Percentiles rank a stretch among this genome's conserved stretches.
Conservation (phyloP, 92 coral and sea anemone genomes). For the Umimayanthus kanabou region DNA sequence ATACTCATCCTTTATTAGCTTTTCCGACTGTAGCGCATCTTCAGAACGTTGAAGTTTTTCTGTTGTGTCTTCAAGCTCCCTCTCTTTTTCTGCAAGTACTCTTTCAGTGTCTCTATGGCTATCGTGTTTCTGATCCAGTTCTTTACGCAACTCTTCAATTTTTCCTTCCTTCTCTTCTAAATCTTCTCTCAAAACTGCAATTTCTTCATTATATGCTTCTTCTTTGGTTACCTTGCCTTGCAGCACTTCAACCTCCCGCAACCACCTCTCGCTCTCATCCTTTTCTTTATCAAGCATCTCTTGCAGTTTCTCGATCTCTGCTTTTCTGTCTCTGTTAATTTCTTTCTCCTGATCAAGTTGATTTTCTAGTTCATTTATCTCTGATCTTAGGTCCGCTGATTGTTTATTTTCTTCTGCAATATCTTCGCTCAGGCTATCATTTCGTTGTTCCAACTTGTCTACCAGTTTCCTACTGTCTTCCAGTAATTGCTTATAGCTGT, state of each 20-base stretch:
- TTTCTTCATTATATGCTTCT: slow-evolving; percentile 54
- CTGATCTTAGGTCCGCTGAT: slow-evolving; percentile 69
- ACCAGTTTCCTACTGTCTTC: slow-evolving; percentile 64
- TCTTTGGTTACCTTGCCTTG: slow-evolving; percentile 29
- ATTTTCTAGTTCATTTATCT: slow-evolving; percentile 67
- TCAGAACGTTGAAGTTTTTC: slow-evolving; percentile 58
- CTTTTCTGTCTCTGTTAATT: slow-evolving; percentile 46
- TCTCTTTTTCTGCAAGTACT: slow-evolving; percentile 19
- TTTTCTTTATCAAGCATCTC: slow-evolving; percentile 44
- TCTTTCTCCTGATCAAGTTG: slow-evolving; percentile 65
- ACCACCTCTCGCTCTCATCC: slow-evolving; percentile 25
- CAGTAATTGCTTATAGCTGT: slow-evolving; percentile 30
- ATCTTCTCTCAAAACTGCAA: slow-evolving; percentile 42
- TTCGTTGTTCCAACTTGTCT: slow-evolving; percentile 65
- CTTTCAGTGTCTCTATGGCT: slow-evolving; percentile 3
- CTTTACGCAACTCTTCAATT: slow-evolving; percentile 35
- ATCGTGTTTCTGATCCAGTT: slow-evolving; percentile 8
- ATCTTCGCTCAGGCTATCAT: slow-evolving; percentile 62
- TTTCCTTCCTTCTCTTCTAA: slow-evolving; percentile 61
- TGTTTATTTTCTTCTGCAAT: slow-evolving; percentile 63
- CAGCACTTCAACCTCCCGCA: slow-evolving; percentile 43
- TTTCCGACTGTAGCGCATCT: slow-evolving; percentile 67
- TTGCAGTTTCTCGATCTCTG: slow-evolving; percentile 47
- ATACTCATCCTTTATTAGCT: slow-evolving; percentile 69
- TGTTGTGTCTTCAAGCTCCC: slow-evolving; percentile 18